Percentiles rank a stretch among this genome's conserved stretches.
phyloP scores from a whole-genome alignment of 2,797 vertebrate genomes.

The Chrosomus eos region DNA sequence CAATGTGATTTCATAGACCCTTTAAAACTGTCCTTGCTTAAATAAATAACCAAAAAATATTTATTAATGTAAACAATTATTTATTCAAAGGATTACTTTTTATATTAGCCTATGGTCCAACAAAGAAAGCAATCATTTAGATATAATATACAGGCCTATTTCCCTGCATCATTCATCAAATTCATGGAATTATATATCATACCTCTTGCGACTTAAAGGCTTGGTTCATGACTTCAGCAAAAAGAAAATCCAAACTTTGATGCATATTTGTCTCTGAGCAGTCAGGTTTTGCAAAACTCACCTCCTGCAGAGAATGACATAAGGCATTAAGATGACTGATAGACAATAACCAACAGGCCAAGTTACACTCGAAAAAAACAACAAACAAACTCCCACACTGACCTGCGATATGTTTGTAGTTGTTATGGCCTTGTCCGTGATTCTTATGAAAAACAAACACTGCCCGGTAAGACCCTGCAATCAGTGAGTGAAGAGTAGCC shows the following conservation, averaged over 20 bases:
- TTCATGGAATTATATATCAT: constrained; percentile 27
- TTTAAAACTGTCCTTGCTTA: background rate
- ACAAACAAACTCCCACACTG: constrained; percentile 48
- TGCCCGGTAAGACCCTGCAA: constrained; percentile 77
- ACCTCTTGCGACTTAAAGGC: constrained; percentile 82
- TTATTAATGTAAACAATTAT: background rate
- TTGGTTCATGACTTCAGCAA: constrained; percentile 78
- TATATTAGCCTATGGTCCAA: background rate
- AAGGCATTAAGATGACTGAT: background rate
- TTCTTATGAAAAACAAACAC: constrained; percentile 84
- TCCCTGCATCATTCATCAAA: background rate
- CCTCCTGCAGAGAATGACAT: constrained; percentile 70
- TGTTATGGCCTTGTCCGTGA: constrained; percentile 76
- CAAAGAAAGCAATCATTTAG: background rate
- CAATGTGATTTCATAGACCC: background rate
- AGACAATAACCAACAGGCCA: background rate
- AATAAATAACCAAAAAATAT: background rate
- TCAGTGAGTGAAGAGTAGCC: constrained; percentile 11
- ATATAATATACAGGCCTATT: background rate
- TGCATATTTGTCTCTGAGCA: constrained; percentile 74
- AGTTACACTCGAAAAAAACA: background rate
- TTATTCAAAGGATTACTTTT: background rate
- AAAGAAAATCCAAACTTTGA: constrained; percentile 75
- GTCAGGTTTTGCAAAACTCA: constrained; percentile 79
- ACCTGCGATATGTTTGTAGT: constrained; percentile 82